Evolutionary conservation across 2,797 vertebrate genomes (phyloP).

Genomic region (Gobionotothen gibberifrons): DNA sequence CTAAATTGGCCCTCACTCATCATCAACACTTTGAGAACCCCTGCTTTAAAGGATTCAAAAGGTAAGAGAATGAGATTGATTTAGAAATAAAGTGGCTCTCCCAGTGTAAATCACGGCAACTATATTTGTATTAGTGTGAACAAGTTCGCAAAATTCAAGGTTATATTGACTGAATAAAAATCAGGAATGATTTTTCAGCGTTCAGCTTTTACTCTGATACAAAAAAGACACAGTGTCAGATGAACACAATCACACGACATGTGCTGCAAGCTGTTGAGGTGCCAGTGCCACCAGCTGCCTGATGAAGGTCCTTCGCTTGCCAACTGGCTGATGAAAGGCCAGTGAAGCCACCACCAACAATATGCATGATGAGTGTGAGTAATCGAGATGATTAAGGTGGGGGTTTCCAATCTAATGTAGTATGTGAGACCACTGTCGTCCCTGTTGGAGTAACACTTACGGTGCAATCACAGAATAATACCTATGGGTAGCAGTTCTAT

Average conservation of each 20-base stretch:
- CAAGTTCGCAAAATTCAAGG: neutral
- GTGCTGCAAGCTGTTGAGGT: slow-evolving; percentile 40
- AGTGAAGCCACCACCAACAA: slow-evolving; percentile 33
- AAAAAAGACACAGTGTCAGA: slow-evolving; percentile 22
- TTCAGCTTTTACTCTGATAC: neutral
- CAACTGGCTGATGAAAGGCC: slow-evolving; percentile 43
- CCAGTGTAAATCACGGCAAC: neutral
- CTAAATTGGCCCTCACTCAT: too few species aligned
- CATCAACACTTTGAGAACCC: too few species aligned
- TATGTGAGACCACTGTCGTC: neutral
- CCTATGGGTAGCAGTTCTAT: neutral
- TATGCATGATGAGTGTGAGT: slow-evolving; percentile 40
- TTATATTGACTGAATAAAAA: neutral
- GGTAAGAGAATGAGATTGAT: neutral
- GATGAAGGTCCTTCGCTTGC: slow-evolving; percentile 42
- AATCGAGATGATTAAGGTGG: slow-evolving; percentile 36
- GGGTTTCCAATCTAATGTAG: slow-evolving; percentile 23
- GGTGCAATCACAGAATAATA: neutral
- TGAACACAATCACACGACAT: slow-evolving; percentile 40
- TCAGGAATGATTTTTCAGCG: neutral
- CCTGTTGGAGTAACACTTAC: neutral
- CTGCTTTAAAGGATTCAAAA: neutral
- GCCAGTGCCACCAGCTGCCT: slow-evolving; percentile 49
- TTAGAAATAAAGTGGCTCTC: too few species aligned
- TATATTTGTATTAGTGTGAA: neutral